Conservation (phyloP, 1,140 invertebrate genomes). For the Colletes latitarsis region DNA sequence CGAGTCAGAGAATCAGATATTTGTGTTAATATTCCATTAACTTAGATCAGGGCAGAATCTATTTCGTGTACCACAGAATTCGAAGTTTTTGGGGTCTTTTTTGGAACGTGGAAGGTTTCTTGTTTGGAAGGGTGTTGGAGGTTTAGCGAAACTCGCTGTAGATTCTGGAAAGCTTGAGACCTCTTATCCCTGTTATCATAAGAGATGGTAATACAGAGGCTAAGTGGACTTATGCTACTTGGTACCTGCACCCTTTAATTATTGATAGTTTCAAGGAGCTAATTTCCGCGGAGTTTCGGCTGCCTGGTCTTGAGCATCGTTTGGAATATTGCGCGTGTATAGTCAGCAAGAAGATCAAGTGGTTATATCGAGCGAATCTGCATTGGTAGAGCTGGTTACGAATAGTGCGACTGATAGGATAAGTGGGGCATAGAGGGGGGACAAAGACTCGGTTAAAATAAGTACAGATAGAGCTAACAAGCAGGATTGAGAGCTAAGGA, state of each 20-base stretch:
- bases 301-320: not conserved
- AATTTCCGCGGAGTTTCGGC: constrained; percentile 30
- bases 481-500: not conserved
- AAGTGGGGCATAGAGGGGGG: not conserved
- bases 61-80: no score
- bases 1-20: no score
- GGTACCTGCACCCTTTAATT: constrained; percentile 6
- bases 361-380: not conserved
- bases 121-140: not conserved
- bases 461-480: not conserved
- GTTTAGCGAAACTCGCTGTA: constrained; percentile 7
- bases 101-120: no score
- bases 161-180: not conserved
- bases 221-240: constrained; percentile 15
- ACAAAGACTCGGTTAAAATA: not conserved
- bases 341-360: not conserved
- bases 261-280: constrained; percentile 41
- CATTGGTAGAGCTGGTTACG: not conserved
- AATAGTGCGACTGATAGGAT: not conserved
- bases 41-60: no score
- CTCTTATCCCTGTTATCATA: constrained; percentile 14
- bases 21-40: no score
- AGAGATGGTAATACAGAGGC: constrained; percentile 16
- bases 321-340: constrained; percentile 10
- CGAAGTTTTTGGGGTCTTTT: no score